Conservation (phyloP, 2,888 invertebrate genomes). For the Drosophila tanythrix region DNA sequence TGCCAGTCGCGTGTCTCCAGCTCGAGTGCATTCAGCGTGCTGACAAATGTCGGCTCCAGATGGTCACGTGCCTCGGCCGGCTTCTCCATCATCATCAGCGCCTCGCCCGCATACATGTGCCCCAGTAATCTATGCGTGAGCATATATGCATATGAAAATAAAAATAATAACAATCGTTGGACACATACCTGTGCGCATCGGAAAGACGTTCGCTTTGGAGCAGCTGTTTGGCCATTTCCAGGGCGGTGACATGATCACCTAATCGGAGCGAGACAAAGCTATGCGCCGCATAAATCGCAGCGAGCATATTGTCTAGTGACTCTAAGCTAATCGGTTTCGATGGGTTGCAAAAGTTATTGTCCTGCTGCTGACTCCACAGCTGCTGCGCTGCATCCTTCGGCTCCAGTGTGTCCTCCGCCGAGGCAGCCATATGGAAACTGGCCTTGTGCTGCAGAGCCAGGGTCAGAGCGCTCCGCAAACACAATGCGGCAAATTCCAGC, state of each 20-base stretch:
- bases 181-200: conserved; percentile 88
- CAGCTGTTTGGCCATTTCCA: conserved; percentile 91
- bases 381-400: conserved; percentile 50
- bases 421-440: conserved; percentile 56
- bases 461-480: conserved; percentile 92
- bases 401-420: conserved; percentile 55
- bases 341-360: conserved; percentile 85
- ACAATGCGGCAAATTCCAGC: conserved; percentile 95
- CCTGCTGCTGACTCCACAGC: conserved; percentile 85
- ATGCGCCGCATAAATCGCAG: conserved; percentile 90
- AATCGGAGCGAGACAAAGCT: conserved; percentile 94
- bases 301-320: conserved; percentile 87
- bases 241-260: conserved; percentile 92
- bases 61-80: conserved; percentile 93
- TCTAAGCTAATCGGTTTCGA: conserved; percentile 88
- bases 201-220: conserved; percentile 90
- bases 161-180: neutral
- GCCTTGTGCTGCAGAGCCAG: conserved; percentile 72
- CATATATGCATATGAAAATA: neutral
- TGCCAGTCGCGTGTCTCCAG: conserved; percentile 86
- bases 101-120: conserved; percentile 95
- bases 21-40: conserved; percentile 86
- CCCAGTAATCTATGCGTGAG: conserved; percentile 89
- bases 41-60: conserved; percentile 91
- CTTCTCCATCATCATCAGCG: conserved; percentile 92